Evolutionary conservation across 2,797 vertebrate species (phyloP).

Genomic region (Orientallactaga sibirica): DNA sequence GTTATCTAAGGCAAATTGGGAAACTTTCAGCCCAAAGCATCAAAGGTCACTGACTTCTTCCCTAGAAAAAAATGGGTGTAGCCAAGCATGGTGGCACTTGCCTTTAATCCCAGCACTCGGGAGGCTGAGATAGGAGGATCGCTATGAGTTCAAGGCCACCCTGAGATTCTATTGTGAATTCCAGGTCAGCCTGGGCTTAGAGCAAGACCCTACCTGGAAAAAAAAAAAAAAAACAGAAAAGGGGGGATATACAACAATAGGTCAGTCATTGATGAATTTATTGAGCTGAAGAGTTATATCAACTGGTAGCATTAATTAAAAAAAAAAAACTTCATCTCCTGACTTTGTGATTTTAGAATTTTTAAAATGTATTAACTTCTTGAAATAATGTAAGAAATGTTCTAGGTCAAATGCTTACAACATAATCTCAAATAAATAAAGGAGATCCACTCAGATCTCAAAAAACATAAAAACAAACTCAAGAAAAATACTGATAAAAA

Average conservation of each 20-base stretch:
- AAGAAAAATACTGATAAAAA: neutral
- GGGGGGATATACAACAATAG: neutral
- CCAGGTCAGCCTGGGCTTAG: too few relatives aligned
- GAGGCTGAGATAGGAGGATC: too few relatives aligned
- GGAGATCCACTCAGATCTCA: neutral
- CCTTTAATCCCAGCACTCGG: too few relatives aligned
- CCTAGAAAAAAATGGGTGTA: too few relatives aligned
- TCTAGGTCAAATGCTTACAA: neutral
- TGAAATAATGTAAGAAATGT: constrained; percentile 12
- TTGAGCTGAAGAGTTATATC: neutral
- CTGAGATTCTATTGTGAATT: too few relatives aligned
- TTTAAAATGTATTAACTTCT: neutral
- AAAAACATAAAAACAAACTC: neutral
- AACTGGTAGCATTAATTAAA: neutral
- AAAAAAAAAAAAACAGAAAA: too few relatives aligned
- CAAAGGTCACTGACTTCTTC: neutral
- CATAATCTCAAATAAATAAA: constrained; percentile 31
- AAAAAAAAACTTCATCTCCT: neutral
- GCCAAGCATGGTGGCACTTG: too few relatives aligned
- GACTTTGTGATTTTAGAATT: neutral
- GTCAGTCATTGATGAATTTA: constrained; percentile 1
- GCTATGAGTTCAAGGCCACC: too few relatives aligned
- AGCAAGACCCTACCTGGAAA: too few relatives aligned
- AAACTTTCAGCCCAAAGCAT: constrained; percentile 1
- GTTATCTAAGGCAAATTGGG: neutral